Evolutionary conservation across 2,888 invertebrate species (phyloP).

Genomic region (Patella pellucida): DNA sequence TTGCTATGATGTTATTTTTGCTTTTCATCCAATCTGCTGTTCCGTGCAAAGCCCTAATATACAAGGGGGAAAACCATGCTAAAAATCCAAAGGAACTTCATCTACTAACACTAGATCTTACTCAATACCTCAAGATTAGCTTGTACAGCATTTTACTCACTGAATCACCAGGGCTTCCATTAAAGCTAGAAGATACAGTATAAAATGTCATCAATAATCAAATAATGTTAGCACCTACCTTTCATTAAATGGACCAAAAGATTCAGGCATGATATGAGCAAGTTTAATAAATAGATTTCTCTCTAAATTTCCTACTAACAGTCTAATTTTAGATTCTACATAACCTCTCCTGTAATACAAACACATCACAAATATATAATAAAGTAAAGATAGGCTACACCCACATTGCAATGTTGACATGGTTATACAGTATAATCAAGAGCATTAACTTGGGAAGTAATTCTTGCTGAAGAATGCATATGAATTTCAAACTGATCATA

Average conservation of each 20-base stretch:
- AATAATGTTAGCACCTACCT: constrained; percentile 37
- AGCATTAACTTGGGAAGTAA: neutral
- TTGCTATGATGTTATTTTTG: too few species aligned
- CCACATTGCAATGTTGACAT: too few species aligned
- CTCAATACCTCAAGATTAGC: too few species aligned
- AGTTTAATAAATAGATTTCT: constrained; percentile 90
- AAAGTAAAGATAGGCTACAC: neutral
- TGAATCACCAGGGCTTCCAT: too few species aligned
- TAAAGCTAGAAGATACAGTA: too few species aligned
- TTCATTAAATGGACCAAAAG: constrained; percentile 74
- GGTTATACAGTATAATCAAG: neutral
- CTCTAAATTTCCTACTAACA: constrained; percentile 91
- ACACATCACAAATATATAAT: constrained; percentile 15
- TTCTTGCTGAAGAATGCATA: neutral
- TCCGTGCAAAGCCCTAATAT: too few species aligned
- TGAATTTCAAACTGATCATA: neutral
- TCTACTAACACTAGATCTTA: too few species aligned
- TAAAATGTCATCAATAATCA: too few species aligned
- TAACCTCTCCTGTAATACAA: constrained; percentile 81
- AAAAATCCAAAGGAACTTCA: too few species aligned
- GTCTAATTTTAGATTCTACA: constrained; percentile 95
- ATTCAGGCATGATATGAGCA: constrained; percentile 96
- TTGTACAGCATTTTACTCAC: too few species aligned
- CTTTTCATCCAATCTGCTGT: too few species aligned
- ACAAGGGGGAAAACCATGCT: too few species aligned